Base-by-base conservation (phyloP, 2,888 invertebrate genomes). In the Andrena praecox region DNA sequence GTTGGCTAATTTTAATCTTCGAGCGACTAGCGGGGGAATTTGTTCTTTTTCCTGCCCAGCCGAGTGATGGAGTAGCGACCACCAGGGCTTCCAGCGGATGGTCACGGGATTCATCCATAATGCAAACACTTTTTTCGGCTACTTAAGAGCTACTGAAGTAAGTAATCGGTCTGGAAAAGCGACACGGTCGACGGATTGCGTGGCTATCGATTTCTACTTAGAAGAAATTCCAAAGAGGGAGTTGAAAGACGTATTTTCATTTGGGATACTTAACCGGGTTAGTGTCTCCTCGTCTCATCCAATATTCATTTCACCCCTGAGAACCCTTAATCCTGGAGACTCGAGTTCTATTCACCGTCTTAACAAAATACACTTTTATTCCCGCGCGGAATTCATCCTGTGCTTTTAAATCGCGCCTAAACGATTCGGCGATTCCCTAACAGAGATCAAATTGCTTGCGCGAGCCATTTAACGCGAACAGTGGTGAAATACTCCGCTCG, bases 171-270 rank as follows among this genome's bases (percentile, higher is more conserved):
- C 68, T 82, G 31, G 59, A 59, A 68, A 56, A 64, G 76, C 59
- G 82, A 77, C 82, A 73, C 29, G 59, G 24, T 70, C 73, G 75
- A 84, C 74, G 74, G 59, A 78, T 82, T 69, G 71, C 74, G 56
- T 42, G 35, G 64, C 35, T 75, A 84, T 82, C 82, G 78, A 83
- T 84, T 82, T 70, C 60, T 35, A 52, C 52, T 82, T 78, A 64
- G 48, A 60, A 70, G 78, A 78, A 82, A 67, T 82, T 84, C 74
- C 52, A 35, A 66, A 67, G 8, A 54, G 66, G 12, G n/a, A 31
- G 52, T 33, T 35, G 66, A 70, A 73, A 82, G 75, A 72, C 66
- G 67, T 75, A 68, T 81, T 75, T 82, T 82, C 82, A 50, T 76
- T 82, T 68, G 42, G 56, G 59, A 27, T 52, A 72, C 59, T 72